Conservation (phyloP, 2,888 invertebrate genomes). For the Ganaspis brasiliensis region DNA sequence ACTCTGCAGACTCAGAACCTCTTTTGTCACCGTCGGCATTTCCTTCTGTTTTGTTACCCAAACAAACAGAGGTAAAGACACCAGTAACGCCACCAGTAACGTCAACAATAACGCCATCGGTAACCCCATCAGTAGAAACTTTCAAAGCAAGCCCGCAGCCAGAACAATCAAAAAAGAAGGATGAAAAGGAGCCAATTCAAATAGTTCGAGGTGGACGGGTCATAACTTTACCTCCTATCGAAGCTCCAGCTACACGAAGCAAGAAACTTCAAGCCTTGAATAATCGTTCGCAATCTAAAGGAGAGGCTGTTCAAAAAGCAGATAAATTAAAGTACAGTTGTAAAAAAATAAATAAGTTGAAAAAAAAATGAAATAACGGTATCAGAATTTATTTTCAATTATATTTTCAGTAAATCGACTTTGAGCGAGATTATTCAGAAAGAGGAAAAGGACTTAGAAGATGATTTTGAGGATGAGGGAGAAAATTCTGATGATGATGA, state of each 20-base stretch:
- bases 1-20: conserved; percentile 55
- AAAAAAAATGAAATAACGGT: too few relatives aligned
- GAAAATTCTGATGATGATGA: conserved; percentile 92
- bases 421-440: conserved; percentile 48
- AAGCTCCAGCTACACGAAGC: conserved; percentile 90
- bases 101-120: conserved; percentile 45
- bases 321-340: conserved; percentile 62
- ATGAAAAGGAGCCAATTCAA: conserved; percentile 85
- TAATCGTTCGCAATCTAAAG: conserved; percentile 55
- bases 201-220: conserved; percentile 89
- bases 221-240: conserved; percentile 90
- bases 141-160: not conserved
- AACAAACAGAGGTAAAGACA: conserved; percentile 26
- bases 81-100: not conserved
- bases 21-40: conserved; percentile 62
- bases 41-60: conserved; percentile 22
- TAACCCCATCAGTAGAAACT: not conserved
- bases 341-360: too few relatives aligned
- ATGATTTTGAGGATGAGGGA: conserved; percentile 82
- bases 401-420: conserved; percentile 51
- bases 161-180: conserved; percentile 72
- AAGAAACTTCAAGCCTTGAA: conserved; percentile 82
- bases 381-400: not conserved
- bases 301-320: conserved; percentile 46
- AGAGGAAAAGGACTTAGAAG: conserved; percentile 79